Evolutionary conservation across 2,797 vertebrate genomes (phyloP), one percentile per base, ranked within the genome.

Genomic region (Coreius guichenoti): DNA sequence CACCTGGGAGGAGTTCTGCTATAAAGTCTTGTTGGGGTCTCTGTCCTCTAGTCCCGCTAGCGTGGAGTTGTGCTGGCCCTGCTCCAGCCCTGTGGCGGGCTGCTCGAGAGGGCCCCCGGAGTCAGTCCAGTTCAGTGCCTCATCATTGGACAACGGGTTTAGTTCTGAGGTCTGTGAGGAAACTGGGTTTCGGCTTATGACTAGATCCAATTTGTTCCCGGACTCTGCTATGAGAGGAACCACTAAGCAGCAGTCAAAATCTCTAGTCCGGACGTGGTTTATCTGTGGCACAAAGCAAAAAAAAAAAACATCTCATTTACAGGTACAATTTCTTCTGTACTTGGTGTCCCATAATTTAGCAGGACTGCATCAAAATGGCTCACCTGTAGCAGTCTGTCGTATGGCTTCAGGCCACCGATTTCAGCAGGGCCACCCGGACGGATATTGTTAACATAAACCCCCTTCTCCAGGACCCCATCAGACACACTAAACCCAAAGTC

Each of bases 401-500:
- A 99, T 0, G 97, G 95, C 90, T 95, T 96, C 47, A 99, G 94
- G 73, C 97, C 97, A 3, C 95, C 97, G 5, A 93, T 92, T 67
- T 98, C 97, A 0, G 97, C 98, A 17, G 98, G 96, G 17, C 98
- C 98, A 39, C 95, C 96, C 0, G 95, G 93, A 23, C 97, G 96
- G 86, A 99, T 98, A 86, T 97, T 98, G 92, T 98, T 99, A 29
- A 99, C 96, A 19, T 99, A 99, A 0, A 99, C 98, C 0, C 98
- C 98, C 79, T 99, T 98, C 90, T 99, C 98, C 89, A 98, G 51
- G 87, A 99, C 93, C 21, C 97, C 97, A 17, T 99, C 98, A 1
- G 98, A 98, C 84, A 99, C 98, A 11, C 98, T 99, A 93, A 99
- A 99, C 36, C 98, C 98, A 43, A 99, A 99, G 89, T 99, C 98